These are phyloP conservation scores for Rhabdophis nuchalis DNA, from an alignment of 2,797 vertebrate genomes.

Conservation along the genomic window DNA sequence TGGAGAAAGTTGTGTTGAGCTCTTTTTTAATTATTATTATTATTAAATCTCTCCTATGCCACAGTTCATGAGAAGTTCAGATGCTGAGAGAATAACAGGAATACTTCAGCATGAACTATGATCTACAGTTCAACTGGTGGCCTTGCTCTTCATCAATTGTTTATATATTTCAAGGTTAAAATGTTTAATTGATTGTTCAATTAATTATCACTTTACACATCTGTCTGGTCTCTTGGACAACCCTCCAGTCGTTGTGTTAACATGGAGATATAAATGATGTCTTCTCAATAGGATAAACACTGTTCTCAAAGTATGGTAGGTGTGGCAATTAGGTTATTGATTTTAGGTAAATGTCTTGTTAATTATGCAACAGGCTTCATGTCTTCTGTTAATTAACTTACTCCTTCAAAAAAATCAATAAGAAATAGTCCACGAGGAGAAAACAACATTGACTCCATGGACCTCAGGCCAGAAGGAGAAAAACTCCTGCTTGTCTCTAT, in stretches of 20 bases:
- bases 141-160: slow-evolving; percentile 53
- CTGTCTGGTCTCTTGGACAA: slow-evolving; percentile 71
- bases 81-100: not conserved
- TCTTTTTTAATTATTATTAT: not conserved
- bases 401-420: slow-evolving; percentile 78
- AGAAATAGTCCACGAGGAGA: slow-evolving; percentile 62
- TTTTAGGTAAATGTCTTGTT: slow-evolving; percentile 82
- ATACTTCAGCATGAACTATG: slow-evolving; percentile 51
- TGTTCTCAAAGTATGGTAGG: slow-evolving; percentile 69
- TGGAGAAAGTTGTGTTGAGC: not conserved
- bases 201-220: slow-evolving; percentile 81
- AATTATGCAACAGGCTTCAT: slow-evolving; percentile 80
- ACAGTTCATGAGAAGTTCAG: not conserved
- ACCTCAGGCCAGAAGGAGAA: not conserved
- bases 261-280: slow-evolving; percentile 72
- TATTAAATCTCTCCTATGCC: not conserved
- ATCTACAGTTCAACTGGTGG: slow-evolving; percentile 53
- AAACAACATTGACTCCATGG: slow-evolving; percentile 42
- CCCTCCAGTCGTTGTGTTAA: slow-evolving; percentile 74
- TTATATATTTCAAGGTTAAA: slow-evolving; percentile 66
- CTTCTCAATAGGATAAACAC: slow-evolving; percentile 72
- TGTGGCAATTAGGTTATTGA: slow-evolving; percentile 85
- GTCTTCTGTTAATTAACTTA: slow-evolving; percentile 80
- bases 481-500: slow-evolving; percentile 1
- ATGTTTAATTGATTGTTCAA: slow-evolving; percentile 76